These are phyloP conservation scores for Bolinopsis microptera DNA, from an alignment of 37 sponge, comb jelly and placozoan species.

Conservation along the genomic window DNA sequence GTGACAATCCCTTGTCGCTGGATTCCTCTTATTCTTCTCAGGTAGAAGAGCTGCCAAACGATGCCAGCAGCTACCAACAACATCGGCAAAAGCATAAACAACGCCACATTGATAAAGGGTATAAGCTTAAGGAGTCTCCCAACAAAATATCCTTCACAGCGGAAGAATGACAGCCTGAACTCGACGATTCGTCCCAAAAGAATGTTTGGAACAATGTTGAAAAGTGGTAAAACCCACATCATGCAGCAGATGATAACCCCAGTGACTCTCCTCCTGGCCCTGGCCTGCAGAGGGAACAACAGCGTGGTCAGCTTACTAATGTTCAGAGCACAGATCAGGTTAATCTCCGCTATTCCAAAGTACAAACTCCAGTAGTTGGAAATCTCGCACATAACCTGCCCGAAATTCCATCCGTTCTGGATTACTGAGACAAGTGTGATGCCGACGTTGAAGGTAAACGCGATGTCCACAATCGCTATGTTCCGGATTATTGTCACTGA, in stretches of 20 bases:
- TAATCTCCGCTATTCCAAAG: conserved; percentile 44
- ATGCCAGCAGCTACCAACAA: neutral
- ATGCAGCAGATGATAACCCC: neutral
- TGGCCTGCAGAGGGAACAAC: neutral
- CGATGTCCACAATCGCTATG: conserved; percentile 29
- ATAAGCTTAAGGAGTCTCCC: neutral
- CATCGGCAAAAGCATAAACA: conserved; percentile 10
- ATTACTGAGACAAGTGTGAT: neutral
- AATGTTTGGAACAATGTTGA: neutral
- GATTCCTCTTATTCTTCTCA: neutral
- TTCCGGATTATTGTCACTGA: neutral
- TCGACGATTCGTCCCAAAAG: neutral
- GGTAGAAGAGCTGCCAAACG: neutral
- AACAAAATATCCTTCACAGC: conserved; percentile 31
- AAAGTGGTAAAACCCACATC: conserved; percentile 38
- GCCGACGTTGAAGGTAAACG: neutral
- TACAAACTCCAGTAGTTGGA: conserved; percentile 28
- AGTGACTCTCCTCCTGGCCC: neutral
- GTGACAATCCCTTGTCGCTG: neutral
- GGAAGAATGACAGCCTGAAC: neutral
- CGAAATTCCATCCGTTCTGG: neutral
- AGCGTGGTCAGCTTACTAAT: neutral
- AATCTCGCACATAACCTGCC: neutral
- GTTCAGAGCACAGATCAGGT: conserved; percentile 18
- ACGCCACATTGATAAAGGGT: neutral